These are phyloP conservation scores for Umimayanthus chanpuru DNA, from an alignment of 92 coral and sea anemone species.

Conservation along the genomic window DNA sequence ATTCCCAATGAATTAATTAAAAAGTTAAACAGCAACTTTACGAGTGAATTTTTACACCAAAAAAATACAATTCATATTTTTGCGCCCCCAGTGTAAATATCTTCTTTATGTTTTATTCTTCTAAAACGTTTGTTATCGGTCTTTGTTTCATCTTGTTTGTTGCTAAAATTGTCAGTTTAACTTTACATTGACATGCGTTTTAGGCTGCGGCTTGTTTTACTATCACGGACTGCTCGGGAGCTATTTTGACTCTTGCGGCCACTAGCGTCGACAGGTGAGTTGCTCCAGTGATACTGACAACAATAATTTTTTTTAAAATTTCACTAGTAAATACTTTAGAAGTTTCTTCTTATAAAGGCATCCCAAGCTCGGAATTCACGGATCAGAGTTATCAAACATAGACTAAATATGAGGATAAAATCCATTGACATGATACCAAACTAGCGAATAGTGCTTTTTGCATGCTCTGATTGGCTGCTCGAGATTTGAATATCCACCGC, in stretches of 20 bases:
- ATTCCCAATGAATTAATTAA: too few species aligned
- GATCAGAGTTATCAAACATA: background rate
- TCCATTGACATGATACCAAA: too few species aligned
- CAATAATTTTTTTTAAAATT: background rate
- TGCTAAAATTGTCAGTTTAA: background rate
- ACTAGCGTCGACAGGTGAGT: constrained; percentile 37
- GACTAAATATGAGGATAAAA: background rate
- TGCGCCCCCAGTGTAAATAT: too few species aligned
- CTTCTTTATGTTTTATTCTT: too few species aligned
- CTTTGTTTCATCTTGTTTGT: too few species aligned
- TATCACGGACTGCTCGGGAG: constrained; percentile 26
- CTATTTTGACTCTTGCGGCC: constrained; percentile 28
- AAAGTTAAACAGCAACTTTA: too few species aligned
- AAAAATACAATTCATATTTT: too few species aligned
- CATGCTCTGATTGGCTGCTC: background rate
- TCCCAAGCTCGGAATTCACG: too few species aligned
- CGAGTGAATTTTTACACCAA: too few species aligned
- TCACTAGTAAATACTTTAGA: background rate
- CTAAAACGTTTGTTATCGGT: too few species aligned
- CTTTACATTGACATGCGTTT: background rate
- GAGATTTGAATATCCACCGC: too few species aligned
- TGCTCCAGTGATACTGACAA: background rate
- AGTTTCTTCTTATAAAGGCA: too few species aligned
- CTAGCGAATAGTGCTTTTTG: background rate
- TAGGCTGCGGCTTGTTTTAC: constrained; percentile 25